A percentile compares a stretch with the other conserved stretches of the same genome.
phyloP scores from a whole-genome alignment of 2,113 vertebrate genomes.

The Pelodiscus sinensis region DNA sequence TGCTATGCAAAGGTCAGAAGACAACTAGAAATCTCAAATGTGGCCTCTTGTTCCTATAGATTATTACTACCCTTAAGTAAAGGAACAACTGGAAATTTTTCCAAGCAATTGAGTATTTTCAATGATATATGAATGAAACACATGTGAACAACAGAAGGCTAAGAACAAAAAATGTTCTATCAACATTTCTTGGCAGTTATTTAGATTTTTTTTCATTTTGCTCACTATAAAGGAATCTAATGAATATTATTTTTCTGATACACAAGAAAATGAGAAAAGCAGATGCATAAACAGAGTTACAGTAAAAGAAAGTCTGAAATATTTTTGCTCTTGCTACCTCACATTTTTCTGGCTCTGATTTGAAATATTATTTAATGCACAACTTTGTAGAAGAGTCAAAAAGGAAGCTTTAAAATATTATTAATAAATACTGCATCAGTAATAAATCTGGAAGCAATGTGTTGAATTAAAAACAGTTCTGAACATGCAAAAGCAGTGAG shows the following conservation, averaged over 20 bases:
- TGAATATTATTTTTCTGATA: constrained; percentile 5
- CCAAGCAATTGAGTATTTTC: background rate
- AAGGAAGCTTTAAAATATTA: background rate
- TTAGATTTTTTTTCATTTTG: constrained; percentile 19
- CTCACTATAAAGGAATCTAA: background rate
- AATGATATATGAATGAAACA: background rate
- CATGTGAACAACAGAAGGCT: background rate
- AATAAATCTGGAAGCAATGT: background rate
- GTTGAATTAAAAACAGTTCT: background rate
- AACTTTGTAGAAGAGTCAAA: background rate
- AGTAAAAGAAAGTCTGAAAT: background rate
- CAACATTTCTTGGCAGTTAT: constrained; percentile 18
- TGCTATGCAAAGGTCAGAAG: background rate
- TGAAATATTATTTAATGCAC: background rate
- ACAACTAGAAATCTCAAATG: background rate
- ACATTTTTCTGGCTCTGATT: background rate
- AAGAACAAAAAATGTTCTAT: background rate
- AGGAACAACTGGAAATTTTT: background rate
- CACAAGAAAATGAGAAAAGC: constrained; percentile 35
- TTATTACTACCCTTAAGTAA: background rate
- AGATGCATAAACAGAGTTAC: background rate
- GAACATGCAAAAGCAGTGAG: background rate
- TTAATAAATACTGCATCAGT: background rate
- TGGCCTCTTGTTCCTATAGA: background rate
- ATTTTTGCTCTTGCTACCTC: background rate